Evolutionary conservation across 2,888 invertebrate genomes (phyloP), one percentile per base, ranked within the genome.

Genomic region (Latheticus oryzae): DNA sequence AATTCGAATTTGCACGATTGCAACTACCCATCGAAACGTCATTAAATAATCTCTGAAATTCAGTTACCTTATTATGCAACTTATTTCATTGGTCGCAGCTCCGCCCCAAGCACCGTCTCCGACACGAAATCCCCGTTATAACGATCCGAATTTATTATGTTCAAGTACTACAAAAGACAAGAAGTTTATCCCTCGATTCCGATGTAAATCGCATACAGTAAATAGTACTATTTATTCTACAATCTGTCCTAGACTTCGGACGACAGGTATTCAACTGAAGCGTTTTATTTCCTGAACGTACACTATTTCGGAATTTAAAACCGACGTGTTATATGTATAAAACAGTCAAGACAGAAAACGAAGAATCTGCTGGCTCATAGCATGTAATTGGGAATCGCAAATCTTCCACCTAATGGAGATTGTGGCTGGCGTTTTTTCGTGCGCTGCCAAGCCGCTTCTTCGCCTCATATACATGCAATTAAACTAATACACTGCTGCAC

Each of bases 341-440:
- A 42, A 52, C 42, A 42, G 40, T 52, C 52, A 21, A 9, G 30
- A n/a, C n/a, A n/a, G n/a, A n/a, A n/a, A n/a, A 40, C 35, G 50
- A 57, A 42, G 53, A 68, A 68, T 58, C 52, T 62, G 67, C 68
- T 63, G 66, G 66, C 45, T 68, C 68, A 68, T 68, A 67, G 62
- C 62, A 55, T 61, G 62, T 68, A 68, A 68, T 68, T 68, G 66
- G 64, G 56, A 66, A 62, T 64, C 52, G 64, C 65, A 63, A 62
- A 61, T 62, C 53, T 50, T 43, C 58, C 33, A 48, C 40, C 53
- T 54, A 52, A 58, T 58, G 40, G 48, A 52, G 40, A 42, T 52
- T 52, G 52, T 42, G 32, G 24, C 7, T 11, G 52, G 37, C 26
- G 19, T 52, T 52, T 52, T 52, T 52, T 52, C 40, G 26, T 35